These are phyloP conservation scores for Caenorhabditis inopinata DNA, from an alignment of 1,140 invertebrate genomes.

Conservation along the genomic window DNA sequence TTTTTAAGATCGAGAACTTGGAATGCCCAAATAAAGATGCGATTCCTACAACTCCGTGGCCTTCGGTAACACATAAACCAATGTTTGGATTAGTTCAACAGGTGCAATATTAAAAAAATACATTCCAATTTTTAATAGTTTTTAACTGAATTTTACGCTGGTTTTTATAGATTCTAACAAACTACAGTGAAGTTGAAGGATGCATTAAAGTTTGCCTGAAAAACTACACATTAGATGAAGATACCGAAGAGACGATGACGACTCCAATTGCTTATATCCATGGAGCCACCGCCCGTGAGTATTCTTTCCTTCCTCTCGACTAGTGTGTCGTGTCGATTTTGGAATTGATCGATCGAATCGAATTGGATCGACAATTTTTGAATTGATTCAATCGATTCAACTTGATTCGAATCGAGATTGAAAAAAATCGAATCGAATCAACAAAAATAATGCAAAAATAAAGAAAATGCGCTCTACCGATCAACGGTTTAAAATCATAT, in stretches of 20 bases:
- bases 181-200: conserved; percentile 61
- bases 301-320: too few relatives aligned
- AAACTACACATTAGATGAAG: conserved; percentile 55
- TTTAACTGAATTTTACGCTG: too few relatives aligned
- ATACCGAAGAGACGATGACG: conserved; percentile 46
- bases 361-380: too few relatives aligned
- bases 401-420: too few relatives aligned
- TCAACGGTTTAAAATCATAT: too few relatives aligned
- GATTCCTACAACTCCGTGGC: conserved; percentile 26
- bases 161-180: conserved; percentile 63
- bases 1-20: not conserved
- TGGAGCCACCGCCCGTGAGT: conserved; percentile 64
- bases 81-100: conserved; percentile 59
- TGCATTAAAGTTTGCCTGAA: conserved; percentile 60
- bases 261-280: conserved; percentile 66
- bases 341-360: too few relatives aligned
- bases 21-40: not conserved
- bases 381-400: too few relatives aligned
- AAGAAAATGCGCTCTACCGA: too few relatives aligned
- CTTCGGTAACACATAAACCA: conserved; percentile 48
- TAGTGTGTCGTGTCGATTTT: too few relatives aligned
- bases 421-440: too few relatives aligned
- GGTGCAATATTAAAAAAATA: conserved; percentile 43
- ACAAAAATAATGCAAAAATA: too few relatives aligned
- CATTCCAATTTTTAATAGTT: too few relatives aligned